phyloP scores from a whole-genome alignment of 2,888 invertebrate genomes.

The Meandrusa payeni region DNA sequence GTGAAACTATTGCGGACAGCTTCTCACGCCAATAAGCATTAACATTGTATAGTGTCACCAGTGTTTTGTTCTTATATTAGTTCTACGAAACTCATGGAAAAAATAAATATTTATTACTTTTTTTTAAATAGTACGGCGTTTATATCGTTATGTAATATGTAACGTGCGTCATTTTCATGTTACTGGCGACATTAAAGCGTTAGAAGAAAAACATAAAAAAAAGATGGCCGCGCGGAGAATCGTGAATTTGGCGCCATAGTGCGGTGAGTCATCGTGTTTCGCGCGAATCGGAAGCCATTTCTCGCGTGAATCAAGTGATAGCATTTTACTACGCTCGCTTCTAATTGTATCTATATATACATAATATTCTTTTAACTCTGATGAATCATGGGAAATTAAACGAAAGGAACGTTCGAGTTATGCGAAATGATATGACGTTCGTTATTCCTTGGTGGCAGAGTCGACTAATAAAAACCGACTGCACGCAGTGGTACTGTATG shows the following conservation, averaged over 20 bases:
- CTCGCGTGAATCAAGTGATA: slow-evolving; percentile 34
- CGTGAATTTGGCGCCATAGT: slow-evolving; percentile 31
- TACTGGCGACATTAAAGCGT: slow-evolving; percentile 1
- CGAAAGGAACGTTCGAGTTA: no score
- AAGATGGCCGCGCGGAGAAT: slow-evolving; percentile 28
- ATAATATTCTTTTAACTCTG: slow-evolving; percentile 3
- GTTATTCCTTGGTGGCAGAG: no score
- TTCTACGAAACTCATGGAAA: slow-evolving; percentile 1
- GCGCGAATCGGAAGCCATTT: slow-evolving; percentile 32
- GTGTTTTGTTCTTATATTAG: no score
- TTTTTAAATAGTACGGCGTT: no score
- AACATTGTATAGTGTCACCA: no score
- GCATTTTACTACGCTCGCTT: slow-evolving; percentile 17
- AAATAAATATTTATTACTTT: no score
- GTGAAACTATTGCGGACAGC: no score
- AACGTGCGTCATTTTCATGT: background rate
- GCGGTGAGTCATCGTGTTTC: slow-evolving; percentile 29
- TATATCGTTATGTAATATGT: no score
- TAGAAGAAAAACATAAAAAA: slow-evolving; percentile 25
- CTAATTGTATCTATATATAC: background rate
- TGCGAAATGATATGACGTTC: no score
- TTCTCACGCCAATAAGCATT: no score
- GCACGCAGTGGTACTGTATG: no score
- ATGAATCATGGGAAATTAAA: slow-evolving; percentile 15
- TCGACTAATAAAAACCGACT: no score